Evolutionary conservation across 2,797 vertebrate genomes (phyloP).

Genomic region (Gobio occitaniae): DNA sequence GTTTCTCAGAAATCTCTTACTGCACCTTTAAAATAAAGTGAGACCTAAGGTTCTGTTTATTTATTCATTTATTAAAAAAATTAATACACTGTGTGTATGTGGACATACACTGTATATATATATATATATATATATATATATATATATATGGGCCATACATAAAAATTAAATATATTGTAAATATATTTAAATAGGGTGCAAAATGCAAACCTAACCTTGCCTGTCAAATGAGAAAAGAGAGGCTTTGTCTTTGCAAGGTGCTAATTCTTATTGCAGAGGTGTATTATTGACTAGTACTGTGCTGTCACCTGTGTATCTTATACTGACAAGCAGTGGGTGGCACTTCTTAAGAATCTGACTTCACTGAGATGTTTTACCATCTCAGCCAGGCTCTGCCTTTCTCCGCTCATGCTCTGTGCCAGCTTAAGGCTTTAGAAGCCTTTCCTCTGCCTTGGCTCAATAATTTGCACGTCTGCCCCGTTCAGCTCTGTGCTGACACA

Average conservation of each 20-base stretch:
- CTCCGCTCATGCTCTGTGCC: slow-evolving; percentile 11
- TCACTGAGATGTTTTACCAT: slow-evolving; percentile 32
- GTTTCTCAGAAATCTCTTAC: no score
- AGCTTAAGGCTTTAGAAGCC: slow-evolving; percentile 26
- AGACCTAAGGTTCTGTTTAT: neutral
- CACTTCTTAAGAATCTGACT: slow-evolving; percentile 14
- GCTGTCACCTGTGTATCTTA: slow-evolving; percentile 9
- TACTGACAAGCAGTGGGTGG: slow-evolving; percentile 38
- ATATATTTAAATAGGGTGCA: no score
- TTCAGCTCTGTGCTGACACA: slow-evolving; percentile 38
- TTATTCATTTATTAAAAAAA: neutral
- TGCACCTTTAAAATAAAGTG: no score
- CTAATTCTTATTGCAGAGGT: slow-evolving; percentile 12
- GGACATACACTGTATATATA: no score
- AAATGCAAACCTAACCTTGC: neutral
- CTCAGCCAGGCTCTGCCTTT: slow-evolving; percentile 25
- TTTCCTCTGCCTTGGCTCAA: slow-evolving; percentile 4
- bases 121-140: no score
- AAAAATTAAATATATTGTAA: neutral
- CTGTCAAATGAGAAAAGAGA: neutral
- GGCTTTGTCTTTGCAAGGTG: slow-evolving; percentile 15
- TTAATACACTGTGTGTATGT: no score
- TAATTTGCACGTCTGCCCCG: slow-evolving; percentile 38
- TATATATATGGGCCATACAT: no score
- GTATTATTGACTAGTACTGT: slow-evolving; percentile 12